Base-by-base conservation (phyloP, 2,113 vertebrate species). In the Rhizomys pruinosus region DNA sequence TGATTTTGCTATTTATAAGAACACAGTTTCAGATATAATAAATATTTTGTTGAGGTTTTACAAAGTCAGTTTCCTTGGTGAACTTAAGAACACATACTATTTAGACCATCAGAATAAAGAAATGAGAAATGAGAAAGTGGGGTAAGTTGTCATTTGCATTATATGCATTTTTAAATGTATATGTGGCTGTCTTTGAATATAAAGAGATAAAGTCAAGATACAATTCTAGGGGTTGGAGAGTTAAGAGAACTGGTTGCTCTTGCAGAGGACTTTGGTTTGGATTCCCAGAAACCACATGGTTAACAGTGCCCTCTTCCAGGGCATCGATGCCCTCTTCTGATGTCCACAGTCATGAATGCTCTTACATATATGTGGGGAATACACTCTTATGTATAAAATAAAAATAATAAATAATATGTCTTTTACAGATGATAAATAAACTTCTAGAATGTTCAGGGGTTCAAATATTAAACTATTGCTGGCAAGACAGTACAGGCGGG, bases 1-100 rank as follows among this genome's bases (percentile, higher is more conserved):
- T 89, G 69, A 64, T 79, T 63, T 95, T 95, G 27, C 42, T 90
- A 93, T 91, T 96, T 52, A 47, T 64, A 85, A 39, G 5, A 92
- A 57, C 87, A 79, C 5, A 76, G 7, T 29, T 87, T 80, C 20
- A 72, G 22, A 69, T 86, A 55, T 34, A 93, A 92, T 82, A 74
- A 95, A 91, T 34, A 63, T 73, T 73, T 93, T 82, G 27, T 77
- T 42, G 85, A 37, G 34, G 15, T 88, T 80, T n/a, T 7, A 39
- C 27, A 69, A 59, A 84, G 42, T 23, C 16, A 5, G 7, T 0
- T 69, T 78, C 25, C 37, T 7, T 93, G 47, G 52, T 63, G 81
- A 81, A 11, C 20, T 37, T 22, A 86, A 29, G 9, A 39, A 90
- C 9, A 76, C 15, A 66, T n/a, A 3, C n/a, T 7, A 42, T 44